Evolutionary conservation across 2,797 vertebrate species (phyloP), one percentile per base, ranked within the genome.

Genomic region (Columba guinea): DNA sequence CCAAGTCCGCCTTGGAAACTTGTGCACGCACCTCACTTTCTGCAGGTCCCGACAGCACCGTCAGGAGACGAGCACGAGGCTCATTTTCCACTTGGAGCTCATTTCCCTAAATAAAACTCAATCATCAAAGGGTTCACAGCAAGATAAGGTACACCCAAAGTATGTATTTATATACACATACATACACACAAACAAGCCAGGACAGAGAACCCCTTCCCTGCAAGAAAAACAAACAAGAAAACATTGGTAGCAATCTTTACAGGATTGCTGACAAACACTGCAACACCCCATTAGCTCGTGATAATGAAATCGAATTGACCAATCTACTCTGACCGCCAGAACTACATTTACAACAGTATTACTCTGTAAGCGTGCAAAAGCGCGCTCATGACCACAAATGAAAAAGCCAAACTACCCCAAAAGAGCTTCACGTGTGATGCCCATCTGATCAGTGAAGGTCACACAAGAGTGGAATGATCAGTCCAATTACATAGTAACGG

Each of bases 161-260:
- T 1, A 11, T 0, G 1, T 53, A 6, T 65, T 84, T n/a, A 41
- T 3, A 17, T 1, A 46, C 34, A 3, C 1, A 5, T 5, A 49
- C 3, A 0, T 21, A 30, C 48, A 60, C 16, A 10, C 18, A 27
- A 28, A 51, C 76, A 13, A 7, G 59, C 76, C 73, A 14, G 2
- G 18, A 23, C 90, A 73, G n/a, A 76, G 35, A 35, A 28, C 3
- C 32, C 64, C 60, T 64, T 32, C 87, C 60, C 75, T 49, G 59
- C 63, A 58, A 46, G 44, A 46, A 34, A 27, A 62, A 24, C 63
- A 76, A 84, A 63, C 49, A 52, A 11, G 19, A 37, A 59, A 37
- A 53, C 19, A 49, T 4, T 4, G 18, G 34, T 20, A 44, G 80
- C 70, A 2, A 13, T 9, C 19, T 48, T 63, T 5, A 48, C 44